phyloP scores from a whole-genome alignment of 1,140 invertebrate genomes.

The Battus philenor region DNA sequence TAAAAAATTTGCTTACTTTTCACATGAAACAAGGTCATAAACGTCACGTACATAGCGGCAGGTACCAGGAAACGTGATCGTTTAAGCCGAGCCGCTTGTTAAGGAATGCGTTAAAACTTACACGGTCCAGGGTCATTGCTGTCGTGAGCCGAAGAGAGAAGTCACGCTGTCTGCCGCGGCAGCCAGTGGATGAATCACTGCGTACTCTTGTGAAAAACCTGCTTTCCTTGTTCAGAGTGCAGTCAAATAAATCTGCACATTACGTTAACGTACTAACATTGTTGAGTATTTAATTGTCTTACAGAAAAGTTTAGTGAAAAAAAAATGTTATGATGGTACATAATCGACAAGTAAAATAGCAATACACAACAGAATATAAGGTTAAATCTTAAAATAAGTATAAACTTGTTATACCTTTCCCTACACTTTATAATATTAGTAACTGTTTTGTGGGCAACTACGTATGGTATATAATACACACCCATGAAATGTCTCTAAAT shows the following conservation, averaged over 20 bases:
- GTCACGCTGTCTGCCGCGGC: conserved; percentile 2
- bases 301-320: too few species aligned
- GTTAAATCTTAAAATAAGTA: too few species aligned
- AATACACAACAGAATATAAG: too few species aligned
- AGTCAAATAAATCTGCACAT: not conserved
- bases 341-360: too few species aligned
- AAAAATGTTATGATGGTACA: too few species aligned
- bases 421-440: too few species aligned
- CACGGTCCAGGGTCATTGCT: conserved; percentile 5
- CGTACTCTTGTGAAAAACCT: not conserved
- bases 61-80: conserved; percentile 32
- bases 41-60: conserved; percentile 30
- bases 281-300: too few species aligned
- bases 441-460: too few species aligned
- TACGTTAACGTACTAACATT: too few species aligned
- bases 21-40: conserved; percentile 15
- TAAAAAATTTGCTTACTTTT: not conserved
- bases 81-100: conserved; percentile 25
- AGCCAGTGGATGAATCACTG: conserved; percentile 2
- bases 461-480: too few species aligned
- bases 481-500: too few species aligned
- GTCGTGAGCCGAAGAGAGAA: conserved; percentile 1
- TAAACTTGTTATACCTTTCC: too few species aligned
- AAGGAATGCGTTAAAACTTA: conserved; percentile 8
- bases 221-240: not conserved